phyloP scores from a whole-genome alignment of 2,113 vertebrate genomes.

The Myotis davidii region DNA sequence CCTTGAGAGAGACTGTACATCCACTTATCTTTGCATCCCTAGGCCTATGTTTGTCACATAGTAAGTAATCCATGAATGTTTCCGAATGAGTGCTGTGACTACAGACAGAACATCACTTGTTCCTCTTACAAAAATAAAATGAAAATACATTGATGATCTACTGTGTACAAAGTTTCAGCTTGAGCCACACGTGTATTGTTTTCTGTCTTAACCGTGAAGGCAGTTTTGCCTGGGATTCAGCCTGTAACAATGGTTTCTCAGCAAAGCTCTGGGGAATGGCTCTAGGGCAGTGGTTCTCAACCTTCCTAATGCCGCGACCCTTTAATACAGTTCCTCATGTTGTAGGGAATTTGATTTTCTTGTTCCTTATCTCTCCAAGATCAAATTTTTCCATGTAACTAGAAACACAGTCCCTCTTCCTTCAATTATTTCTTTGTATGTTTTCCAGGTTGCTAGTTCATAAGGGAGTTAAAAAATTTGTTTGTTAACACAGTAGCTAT shows the following conservation, averaged over 20 bases:
- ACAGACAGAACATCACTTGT: neutral
- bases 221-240: neutral
- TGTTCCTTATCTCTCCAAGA: neutral
- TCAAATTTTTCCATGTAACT: neutral
- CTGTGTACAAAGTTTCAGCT: neutral
- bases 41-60: neutral
- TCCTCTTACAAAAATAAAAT: neutral
- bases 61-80: neutral
- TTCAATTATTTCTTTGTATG: neutral
- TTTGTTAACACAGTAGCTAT: neutral
- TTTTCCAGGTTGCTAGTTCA: neutral
- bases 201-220: constrained; percentile 82
- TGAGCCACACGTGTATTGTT: constrained; percentile 81
- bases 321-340: no score
- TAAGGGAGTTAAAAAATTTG: neutral
- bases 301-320: no score
- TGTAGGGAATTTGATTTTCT: neutral
- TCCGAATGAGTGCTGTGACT: neutral
- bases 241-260: neutral
- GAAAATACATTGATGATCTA: neutral
- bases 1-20: rapidly evolving
- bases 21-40: neutral
- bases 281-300: neutral
- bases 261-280: neutral
- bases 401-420: neutral